A percentile compares a stretch with the other conserved stretches of the same genome.
Evolutionary conservation across 2,113 vertebrate species (phyloP).

Genomic region (Isurus oxyrinchus): DNA sequence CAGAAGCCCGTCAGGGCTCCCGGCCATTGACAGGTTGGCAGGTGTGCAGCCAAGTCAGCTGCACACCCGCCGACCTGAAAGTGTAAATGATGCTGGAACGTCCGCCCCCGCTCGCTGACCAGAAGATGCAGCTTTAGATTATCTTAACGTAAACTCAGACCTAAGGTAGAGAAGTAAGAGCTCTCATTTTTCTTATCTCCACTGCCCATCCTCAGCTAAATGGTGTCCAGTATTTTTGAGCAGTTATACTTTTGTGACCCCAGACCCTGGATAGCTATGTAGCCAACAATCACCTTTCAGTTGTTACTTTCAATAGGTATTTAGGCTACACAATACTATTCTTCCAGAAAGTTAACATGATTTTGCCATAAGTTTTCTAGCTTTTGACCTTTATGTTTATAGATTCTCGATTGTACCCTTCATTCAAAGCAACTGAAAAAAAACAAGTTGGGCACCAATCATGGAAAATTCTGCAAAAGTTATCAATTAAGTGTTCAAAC

Average conservation of each 20-base stretch:
- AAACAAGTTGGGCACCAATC: conserved; percentile 44
- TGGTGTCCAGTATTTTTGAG: not conserved
- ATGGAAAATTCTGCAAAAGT: conserved; percentile 41
- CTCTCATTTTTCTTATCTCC: not conserved
- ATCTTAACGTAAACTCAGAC: not conserved
- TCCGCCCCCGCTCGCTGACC: too few species aligned
- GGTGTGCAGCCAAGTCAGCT: too few species aligned
- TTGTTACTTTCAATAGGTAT: not conserved
- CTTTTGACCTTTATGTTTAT: conserved; percentile 45
- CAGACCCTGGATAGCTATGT: not conserved
- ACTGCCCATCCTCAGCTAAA: not conserved
- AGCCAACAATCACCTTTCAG: not conserved
- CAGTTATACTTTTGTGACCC: not conserved
- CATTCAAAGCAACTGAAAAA: conserved; percentile 47
- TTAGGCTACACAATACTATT: not conserved
- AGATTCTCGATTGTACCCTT: conserved; percentile 40
- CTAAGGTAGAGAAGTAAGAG: not conserved
- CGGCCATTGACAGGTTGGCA: too few species aligned
- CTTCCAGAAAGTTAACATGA: not conserved
- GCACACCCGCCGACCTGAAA: too few species aligned
- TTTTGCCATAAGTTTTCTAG: not conserved
- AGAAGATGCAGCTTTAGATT: not conserved
- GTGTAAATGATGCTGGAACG: too few species aligned
- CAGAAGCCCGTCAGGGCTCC: too few species aligned
- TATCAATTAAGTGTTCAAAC: conserved; percentile 44